Evolutionary conservation across 2,113 vertebrate genomes (phyloP), one percentile per base, ranked within the genome.

Genomic region (Hassar affinis): DNA sequence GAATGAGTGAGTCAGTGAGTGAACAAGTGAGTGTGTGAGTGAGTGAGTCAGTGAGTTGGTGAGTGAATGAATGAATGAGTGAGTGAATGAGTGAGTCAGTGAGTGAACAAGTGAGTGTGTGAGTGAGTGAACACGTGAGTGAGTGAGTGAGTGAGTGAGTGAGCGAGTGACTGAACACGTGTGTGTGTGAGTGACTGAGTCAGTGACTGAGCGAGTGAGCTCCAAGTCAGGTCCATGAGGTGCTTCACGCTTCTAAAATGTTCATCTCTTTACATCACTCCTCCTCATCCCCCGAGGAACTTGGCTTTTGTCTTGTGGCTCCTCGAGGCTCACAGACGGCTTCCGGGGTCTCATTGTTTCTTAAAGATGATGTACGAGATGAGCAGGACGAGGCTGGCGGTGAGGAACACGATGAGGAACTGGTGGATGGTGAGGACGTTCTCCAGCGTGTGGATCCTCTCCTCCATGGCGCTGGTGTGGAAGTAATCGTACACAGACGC

Each of bases 401-500:
- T 51, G 54, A 84, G 77, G 66, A 84, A 80, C 38, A 72, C 92
- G 4, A 95, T 95, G 83, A 91, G 89, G 85, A 91, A 93, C 90
- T 95, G 93, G 89, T 95, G 94, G 85, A 93, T 79, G 84, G 89
- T 90, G 77, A 93, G 91, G 87, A 91, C 87, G 18, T 91, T 89
- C 90, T 95, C 94, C 88, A 95, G 89, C 17, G 91, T 83, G 77
- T 93, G 91, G 88, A 95, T 94, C 77, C 94, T 93, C 82, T 94
- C 93, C 88, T 95, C 94, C 93, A 95, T 94, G 86, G 93, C 93
- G 47, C 85, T 94, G 85, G 94, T 95, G 91, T 95, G 88, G 83
- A 95, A 89, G 89, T 95, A 95, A 90, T 95, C 93, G 80, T 95
- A 95, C 64, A 95, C 90, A 72, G 91, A 94, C 86, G 92, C 91